phyloP scores from a whole-genome alignment of 2,888 invertebrate species.

The Alentia gelatinosa region DNA sequence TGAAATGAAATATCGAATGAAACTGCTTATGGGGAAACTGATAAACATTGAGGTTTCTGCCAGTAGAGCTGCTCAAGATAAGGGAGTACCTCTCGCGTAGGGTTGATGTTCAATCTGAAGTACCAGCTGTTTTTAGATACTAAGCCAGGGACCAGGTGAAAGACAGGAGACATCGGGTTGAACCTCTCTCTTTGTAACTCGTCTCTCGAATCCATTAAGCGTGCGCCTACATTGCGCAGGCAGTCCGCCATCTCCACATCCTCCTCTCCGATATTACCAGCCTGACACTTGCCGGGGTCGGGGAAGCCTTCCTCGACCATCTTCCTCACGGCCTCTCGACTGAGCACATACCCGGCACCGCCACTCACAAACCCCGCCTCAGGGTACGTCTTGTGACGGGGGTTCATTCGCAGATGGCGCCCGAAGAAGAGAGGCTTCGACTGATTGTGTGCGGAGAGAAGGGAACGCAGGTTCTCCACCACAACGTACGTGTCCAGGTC shows the following conservation, averaged over 20 bases:
- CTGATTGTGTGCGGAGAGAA: not conserved
- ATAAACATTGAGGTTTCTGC: no score
- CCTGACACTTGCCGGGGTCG: not conserved
- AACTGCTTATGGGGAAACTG: no score
- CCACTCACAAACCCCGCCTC: constrained; percentile 54
- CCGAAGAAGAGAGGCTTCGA: constrained; percentile 83
- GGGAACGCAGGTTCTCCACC: constrained; percentile 88
- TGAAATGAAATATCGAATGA: no score
- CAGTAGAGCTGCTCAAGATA: no score
- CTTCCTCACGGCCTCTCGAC: constrained; percentile 86
- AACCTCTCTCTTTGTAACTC: not conserved
- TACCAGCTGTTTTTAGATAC: not conserved
- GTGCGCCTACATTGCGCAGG: not conserved
- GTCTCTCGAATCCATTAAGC: not conserved
- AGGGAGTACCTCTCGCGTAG: not conserved
- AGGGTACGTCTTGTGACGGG: constrained; percentile 90
- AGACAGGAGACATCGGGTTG: not conserved
- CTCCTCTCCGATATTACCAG: not conserved
- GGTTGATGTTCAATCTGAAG: not conserved
- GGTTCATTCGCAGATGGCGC: constrained; percentile 83
- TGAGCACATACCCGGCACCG: constrained; percentile 92
- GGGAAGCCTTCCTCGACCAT: constrained; percentile 63
- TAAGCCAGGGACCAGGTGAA: not conserved
- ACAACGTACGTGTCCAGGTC: constrained; percentile 99
- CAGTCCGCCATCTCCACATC: not conserved